Evolutionary conservation across 2,888 invertebrate genomes (phyloP).

Genomic region (Serripes groenlandicus): DNA sequence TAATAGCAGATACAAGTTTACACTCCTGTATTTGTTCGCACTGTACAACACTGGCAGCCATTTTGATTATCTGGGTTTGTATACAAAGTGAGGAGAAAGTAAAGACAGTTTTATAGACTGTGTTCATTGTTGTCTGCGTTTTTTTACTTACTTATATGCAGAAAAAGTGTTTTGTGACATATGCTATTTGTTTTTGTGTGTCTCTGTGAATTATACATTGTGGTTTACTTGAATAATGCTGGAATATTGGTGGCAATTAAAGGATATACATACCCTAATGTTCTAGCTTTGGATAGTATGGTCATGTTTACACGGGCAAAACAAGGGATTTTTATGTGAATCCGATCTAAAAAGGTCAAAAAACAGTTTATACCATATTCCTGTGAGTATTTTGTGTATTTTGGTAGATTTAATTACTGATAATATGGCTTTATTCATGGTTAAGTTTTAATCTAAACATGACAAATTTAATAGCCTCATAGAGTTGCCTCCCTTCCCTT

Average conservation of each 20-base stretch:
- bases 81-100: neutral
- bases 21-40: slow-evolving; percentile 15
- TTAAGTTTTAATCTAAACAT: neutral
- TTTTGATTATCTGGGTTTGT: slow-evolving; percentile 44
- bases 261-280: neutral
- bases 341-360: neutral
- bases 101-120: neutral
- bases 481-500: slow-evolving; percentile 42
- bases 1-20: slow-evolving; percentile 49
- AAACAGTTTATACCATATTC: neutral
- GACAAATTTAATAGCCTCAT: neutral
- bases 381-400: neutral
- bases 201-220: neutral
- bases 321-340: neutral
- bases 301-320: neutral
- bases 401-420: neutral
- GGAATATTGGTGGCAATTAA: neutral
- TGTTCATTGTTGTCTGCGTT: neutral
- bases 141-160: no score
- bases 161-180: neutral
- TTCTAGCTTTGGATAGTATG: neutral
- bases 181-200: neutral
- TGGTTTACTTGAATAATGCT: neutral
- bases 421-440: neutral
- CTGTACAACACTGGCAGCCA: slow-evolving; percentile 31